Evolutionary conservation across 2,797 vertebrate species (phyloP).

Genomic region (Notolabrus celidotus): DNA sequence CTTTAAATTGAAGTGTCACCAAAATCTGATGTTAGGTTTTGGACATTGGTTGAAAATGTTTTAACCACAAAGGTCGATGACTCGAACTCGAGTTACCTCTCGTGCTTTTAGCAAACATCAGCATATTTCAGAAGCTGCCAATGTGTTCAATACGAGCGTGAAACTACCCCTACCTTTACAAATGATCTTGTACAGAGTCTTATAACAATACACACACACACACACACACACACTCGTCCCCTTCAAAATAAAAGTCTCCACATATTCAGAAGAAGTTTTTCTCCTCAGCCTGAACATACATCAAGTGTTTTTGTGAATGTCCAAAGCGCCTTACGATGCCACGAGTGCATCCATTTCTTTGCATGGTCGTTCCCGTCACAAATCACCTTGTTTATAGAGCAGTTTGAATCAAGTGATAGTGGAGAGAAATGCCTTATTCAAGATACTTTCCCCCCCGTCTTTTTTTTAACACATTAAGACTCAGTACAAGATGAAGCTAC

Average conservation of each 20-base stretch:
- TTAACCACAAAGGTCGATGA: background rate
- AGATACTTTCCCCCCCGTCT: conserved; percentile 36
- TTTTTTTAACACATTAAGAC: conserved; percentile 26
- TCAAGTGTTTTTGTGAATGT: conserved; percentile 69
- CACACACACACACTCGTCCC: conserved; percentile 12
- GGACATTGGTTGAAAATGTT: background rate
- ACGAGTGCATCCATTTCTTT: conserved; percentile 62
- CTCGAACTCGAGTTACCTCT: too few species aligned
- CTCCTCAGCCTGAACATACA: conserved; percentile 10
- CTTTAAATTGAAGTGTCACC: too few species aligned
- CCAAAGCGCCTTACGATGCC: conserved; percentile 80
- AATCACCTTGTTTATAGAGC: conserved; percentile 50
- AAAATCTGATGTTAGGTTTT: conserved; percentile 2
- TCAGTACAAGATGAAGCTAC: conserved; percentile 50
- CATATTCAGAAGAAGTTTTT: conserved; percentile 44
- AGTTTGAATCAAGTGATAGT: conserved; percentile 54
- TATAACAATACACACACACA: conserved; percentile 8
- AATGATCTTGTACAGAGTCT: conserved; percentile 67
- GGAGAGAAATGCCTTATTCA: conserved; percentile 79
- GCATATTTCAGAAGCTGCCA: too few species aligned
- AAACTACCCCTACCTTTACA: conserved; percentile 15
- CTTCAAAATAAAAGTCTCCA: conserved; percentile 38
- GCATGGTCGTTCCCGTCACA: conserved; percentile 43
- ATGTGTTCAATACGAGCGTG: conserved; percentile 18
- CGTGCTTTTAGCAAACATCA: too few species aligned